phyloP scores from a whole-genome alignment of 1,140 invertebrate species.

The Zaprionus tsacasi region DNA sequence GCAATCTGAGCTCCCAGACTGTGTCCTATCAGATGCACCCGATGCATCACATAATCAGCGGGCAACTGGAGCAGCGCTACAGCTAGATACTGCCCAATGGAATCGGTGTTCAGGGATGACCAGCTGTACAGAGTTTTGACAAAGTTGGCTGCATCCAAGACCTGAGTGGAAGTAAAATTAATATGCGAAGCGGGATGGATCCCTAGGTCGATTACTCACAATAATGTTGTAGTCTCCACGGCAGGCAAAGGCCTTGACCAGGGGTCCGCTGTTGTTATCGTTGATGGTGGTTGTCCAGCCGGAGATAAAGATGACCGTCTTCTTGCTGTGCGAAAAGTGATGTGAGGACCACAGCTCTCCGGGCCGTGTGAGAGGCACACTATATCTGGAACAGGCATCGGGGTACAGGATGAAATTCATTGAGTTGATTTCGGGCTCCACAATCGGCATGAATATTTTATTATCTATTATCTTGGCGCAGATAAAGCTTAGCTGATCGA shows the following conservation, averaged over 20 bases:
- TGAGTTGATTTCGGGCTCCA: too few relatives aligned
- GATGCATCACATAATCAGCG: conserved; percentile 46
- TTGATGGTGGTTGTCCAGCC: not conserved
- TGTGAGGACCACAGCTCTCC: not conserved
- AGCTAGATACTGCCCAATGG: conserved; percentile 59
- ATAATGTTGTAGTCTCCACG: not conserved
- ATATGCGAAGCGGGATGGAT: not conserved
- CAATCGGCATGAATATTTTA: too few relatives aligned
- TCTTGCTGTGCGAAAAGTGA: not conserved
- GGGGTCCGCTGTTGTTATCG: not conserved
- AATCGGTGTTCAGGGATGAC: conserved; percentile 68
- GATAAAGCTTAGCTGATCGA: too few relatives aligned
- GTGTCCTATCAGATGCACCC: conserved; percentile 70
- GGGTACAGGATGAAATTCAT: not conserved
- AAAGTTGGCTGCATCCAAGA: conserved; percentile 59
- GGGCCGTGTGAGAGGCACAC: not conserved
- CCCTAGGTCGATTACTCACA: not conserved
- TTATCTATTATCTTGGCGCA: too few relatives aligned
- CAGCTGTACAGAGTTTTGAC: conserved; percentile 63
- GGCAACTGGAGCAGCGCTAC: conserved; percentile 47
- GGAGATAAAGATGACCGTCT: not conserved
- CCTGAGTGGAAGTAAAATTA: conserved; percentile 7
- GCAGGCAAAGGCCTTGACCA: not conserved
- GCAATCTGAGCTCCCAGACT: conserved; percentile 85
- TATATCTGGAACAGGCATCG: not conserved